Base-by-base conservation (phyloP, 2,113 vertebrate genomes). In the Megalops atlanticus region DNA sequence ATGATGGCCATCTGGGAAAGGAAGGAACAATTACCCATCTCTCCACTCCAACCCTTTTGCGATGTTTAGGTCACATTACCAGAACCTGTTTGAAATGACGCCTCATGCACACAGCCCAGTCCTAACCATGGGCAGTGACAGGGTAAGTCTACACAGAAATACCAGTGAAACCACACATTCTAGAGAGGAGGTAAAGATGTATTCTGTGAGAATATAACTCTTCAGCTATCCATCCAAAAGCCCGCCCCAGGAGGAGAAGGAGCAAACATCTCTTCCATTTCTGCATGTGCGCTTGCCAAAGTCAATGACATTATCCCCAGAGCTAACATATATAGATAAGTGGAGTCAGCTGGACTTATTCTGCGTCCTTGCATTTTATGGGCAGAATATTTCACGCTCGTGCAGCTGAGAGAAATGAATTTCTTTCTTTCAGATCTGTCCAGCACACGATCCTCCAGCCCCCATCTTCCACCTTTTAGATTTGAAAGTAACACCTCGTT, bases 1-100 rank as follows among this genome's bases (percentile, higher is more conserved):
- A 99, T 96, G 54, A 99, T 99, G 8, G 98, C 96, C 98, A 99
- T 99, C 98, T 99, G 91, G 24, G n/a, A 40, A 52, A 73, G 3
- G 11, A 39, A 58, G 4, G 12, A 31, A 14, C 52, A 68, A 3
- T 16, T 52, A 35, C 16, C 35, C 36, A 12, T 27, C 16, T 69
- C n/a, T n/a, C n/a, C n/a, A n/a, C n/a, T n/a, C n/a, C n/a, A n/a
- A n/a, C n/a, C n/a, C n/a, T n/a, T n/a, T n/a, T n/a, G n/a, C n/a
- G n/a, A n/a, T 58, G 33, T 4, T 52, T n/a, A 58, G 27, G 21
- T 43, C 18, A 41, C 35, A 35, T 40, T 33, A 41, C 1, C 15
- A 27, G 33, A 36, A 39, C 21, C 47, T 49, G 47, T n/a, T n/a
- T 10, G 7, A 64, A 64, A 5, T 24, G 21, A 24, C 43, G 14